A percentile compares a stretch with the other conserved stretches of the same genome.
Conservation (phyloP, 2,113 vertebrate species). For the Gallinago undulata region DNA sequence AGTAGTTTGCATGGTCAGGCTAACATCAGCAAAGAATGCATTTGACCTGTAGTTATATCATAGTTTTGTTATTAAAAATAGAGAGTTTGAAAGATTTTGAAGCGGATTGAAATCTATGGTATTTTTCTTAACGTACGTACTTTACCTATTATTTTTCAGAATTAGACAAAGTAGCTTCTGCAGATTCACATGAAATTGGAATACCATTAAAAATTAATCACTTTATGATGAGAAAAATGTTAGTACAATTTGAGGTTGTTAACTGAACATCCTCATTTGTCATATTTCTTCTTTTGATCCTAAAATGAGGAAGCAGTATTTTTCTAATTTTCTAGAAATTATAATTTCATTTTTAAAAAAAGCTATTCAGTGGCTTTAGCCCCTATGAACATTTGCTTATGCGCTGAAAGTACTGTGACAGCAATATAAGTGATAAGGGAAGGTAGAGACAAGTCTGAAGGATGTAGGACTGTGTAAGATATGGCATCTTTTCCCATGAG, state of each 20-base stretch:
- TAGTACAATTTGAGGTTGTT: neutral
- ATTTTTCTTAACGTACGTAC: neutral
- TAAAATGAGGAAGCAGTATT: constrained; percentile 25
- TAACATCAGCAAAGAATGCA: neutral
- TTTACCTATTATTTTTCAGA: neutral
- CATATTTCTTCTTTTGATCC: constrained; percentile 19
- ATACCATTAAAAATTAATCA: constrained; percentile 53
- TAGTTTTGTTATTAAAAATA: neutral
- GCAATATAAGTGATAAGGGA: constrained; percentile 51
- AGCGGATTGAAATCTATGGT: neutral
- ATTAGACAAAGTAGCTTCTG: neutral
- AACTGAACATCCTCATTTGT: constrained; percentile 37
- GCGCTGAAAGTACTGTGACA: constrained; percentile 33
- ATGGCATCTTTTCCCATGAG: constrained; percentile 64
- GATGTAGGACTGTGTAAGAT: constrained; percentile 54
- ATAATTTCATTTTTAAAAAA: neutral
- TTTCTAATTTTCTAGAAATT: constrained; percentile 6
- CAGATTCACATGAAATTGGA: constrained; percentile 30
- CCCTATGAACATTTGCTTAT: constrained; percentile 62
- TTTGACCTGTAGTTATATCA: neutral
- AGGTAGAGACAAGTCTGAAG: constrained; percentile 56
- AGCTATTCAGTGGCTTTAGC: neutral
- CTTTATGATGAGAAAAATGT: constrained; percentile 36
- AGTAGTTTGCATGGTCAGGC: neutral
- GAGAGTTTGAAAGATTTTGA: neutral